These are phyloP conservation scores for Oryzias dopingdopingensis DNA, from an alignment of 2,797 vertebrate species.

Conservation along the genomic window DNA sequence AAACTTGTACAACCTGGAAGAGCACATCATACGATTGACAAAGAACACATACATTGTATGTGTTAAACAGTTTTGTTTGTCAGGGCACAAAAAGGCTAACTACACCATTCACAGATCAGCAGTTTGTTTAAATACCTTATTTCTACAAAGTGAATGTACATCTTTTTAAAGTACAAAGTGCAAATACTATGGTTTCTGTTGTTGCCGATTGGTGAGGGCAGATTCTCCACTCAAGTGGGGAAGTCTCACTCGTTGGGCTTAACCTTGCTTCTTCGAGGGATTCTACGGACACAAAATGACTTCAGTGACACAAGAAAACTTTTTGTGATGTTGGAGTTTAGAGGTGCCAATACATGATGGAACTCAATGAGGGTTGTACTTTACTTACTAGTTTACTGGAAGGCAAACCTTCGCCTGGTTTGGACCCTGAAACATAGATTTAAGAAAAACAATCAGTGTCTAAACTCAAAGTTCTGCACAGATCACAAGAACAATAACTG, in stretches of 20 bases:
- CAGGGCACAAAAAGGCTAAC: slow-evolving; percentile 81
- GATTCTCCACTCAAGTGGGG: slow-evolving; percentile 65
- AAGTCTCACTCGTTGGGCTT: slow-evolving; percentile 61
- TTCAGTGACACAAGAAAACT: slow-evolving; percentile 10
- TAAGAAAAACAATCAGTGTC: slow-evolving; percentile 2
- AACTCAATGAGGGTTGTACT: neutral
- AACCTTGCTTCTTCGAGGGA: slow-evolving; percentile 90
- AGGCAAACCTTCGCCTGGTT: slow-evolving; percentile 80
- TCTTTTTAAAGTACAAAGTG: slow-evolving; percentile 96
- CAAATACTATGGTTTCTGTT: slow-evolving; percentile 93
- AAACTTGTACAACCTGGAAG: slow-evolving; percentile 83
- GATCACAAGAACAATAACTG: neutral
- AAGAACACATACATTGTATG: slow-evolving; percentile 96
- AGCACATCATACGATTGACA: slow-evolving; percentile 78
- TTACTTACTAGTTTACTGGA: slow-evolving; percentile 86
- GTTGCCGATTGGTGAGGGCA: slow-evolving; percentile 85
- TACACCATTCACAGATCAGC: slow-evolving; percentile 91
- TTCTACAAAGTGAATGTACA: slow-evolving; percentile 99
- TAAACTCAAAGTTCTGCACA: neutral
- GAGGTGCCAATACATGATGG: too few relatives aligned
- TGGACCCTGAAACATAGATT: slow-evolving; percentile 64
- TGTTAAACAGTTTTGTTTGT: slow-evolving; percentile 81
- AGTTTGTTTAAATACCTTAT: slow-evolving; percentile 93
- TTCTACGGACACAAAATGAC: slow-evolving; percentile 73
- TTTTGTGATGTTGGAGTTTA: too few relatives aligned